Evolutionary conservation across 2,797 vertebrate genomes (phyloP).

Genomic region (Todus mexicanus): DNA sequence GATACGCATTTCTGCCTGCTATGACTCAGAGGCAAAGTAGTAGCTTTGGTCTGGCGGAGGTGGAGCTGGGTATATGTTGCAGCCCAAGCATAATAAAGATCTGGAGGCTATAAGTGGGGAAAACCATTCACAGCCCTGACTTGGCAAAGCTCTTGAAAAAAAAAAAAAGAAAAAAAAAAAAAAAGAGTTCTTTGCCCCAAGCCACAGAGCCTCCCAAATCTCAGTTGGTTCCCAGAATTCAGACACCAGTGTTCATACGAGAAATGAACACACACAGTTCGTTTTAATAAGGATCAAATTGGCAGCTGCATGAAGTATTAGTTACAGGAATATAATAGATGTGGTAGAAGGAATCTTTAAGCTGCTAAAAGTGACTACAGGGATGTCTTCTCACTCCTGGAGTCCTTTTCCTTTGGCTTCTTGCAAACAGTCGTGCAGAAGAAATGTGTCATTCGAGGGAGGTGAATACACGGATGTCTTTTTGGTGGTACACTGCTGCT

Average conservation of each 20-base stretch:
- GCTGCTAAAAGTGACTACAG: not conserved
- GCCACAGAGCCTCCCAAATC: conserved; percentile 55
- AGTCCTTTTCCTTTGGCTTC: not conserved
- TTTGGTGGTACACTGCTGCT: not conserved
- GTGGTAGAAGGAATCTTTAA: not conserved
- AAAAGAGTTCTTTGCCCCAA: conserved; percentile 6
- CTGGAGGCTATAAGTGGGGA: conserved; percentile 58
- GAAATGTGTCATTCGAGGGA: not conserved
- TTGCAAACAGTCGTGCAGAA: not conserved
- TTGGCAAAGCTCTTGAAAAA: conserved; percentile 24
- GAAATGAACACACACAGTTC: conserved; percentile 45
- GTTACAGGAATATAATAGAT: conserved; percentile 15
- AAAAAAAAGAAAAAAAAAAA: not conserved
- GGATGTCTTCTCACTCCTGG: not conserved
- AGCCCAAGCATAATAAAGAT: conserved; percentile 62
- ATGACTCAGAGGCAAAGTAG: conserved; percentile 50
- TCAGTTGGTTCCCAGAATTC: conserved; percentile 53
- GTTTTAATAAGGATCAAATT: conserved; percentile 29
- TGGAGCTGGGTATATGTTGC: conserved; percentile 13
- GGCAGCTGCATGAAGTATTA: not conserved
- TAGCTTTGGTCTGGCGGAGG: conserved; percentile 29
- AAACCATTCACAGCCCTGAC: conserved; percentile 45
- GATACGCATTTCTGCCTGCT: not conserved
- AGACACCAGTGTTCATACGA: conserved; percentile 32
- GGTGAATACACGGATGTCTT: not conserved